Base-by-base conservation (phyloP, 2,888 invertebrate genomes). In the Drosophila macrospina region DNA sequence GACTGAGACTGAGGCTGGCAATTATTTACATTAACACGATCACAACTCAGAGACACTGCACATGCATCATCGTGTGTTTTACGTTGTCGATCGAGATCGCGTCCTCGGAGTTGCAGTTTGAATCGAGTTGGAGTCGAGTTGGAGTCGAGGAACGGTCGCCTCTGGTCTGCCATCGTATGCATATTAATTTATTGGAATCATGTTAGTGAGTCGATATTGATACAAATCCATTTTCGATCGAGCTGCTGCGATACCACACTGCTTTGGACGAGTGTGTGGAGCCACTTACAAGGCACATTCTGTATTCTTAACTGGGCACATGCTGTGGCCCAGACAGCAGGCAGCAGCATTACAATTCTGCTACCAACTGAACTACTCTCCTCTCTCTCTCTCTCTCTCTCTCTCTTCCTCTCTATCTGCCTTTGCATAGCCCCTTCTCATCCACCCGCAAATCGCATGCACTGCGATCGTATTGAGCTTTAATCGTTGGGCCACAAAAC, bases 101-200 rank as follows among this genome's bases (percentile, higher is more conserved):
- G 36, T 28, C 39, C 26, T 52, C 51, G 8, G 47, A 57, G 66
- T 65, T 44, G 30, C 13, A 70, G 66, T 70, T 69, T 4, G 10
- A 13, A 8, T 44, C 8, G 6, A 15, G 10, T 45, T 5, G 68
- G 62, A 67, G 57, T 51, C 69, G 74, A 66, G 71, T 54, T 55
- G 68, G 26, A 30, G 30, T 15, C 10, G 45, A 41, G 59, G n/a
- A 10, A 36, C 50, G 36, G 48, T 7, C 24, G 48, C 7, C 30
- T 15, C n/a, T 42, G 11, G 24, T 62, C 72, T 69, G 74, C 70
- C 81, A 20, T 86, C 77, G 89, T 89, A 86, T 86, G 89, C 87
- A 91, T 91, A 91, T 91, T 90, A 91, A 91, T 91, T 91, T 91
- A 91, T 91, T 91, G 91, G 89, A 91, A 89, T 91, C 91, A 91